These are phyloP conservation scores for Galaxias olidus DNA, from an alignment of 2,797 vertebrate genomes.

Conservation along the genomic window DNA sequence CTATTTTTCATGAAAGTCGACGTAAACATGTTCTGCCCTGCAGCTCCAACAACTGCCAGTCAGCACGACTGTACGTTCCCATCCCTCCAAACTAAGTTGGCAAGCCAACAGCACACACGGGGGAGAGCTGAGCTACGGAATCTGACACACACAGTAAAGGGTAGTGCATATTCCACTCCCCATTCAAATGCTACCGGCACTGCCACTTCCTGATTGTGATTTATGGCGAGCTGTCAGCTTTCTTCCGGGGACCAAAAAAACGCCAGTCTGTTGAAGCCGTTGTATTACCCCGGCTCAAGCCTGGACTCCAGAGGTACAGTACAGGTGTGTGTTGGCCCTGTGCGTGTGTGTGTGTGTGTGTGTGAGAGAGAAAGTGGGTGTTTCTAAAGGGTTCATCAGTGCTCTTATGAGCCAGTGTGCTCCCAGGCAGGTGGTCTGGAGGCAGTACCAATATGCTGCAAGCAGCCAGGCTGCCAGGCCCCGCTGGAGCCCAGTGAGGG, in stretches of 20 bases:
- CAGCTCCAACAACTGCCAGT: conserved; percentile 17
- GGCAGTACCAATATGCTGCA: conserved; percentile 58
- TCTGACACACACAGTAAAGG: conserved; percentile 2
- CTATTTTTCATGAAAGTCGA: conserved; percentile 14
- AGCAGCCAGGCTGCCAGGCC: conserved; percentile 40
- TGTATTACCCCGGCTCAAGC: conserved; percentile 46
- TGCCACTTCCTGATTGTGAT: conserved; percentile 10
- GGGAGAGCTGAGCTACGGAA: neutral
- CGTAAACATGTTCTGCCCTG: conserved; percentile 20
- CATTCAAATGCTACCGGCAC: neutral
- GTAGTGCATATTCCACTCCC: neutral
- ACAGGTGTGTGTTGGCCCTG: conserved; percentile 47
- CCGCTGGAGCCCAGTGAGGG: conserved; percentile 37
- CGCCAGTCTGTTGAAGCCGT: conserved; percentile 39
- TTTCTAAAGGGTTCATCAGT: conserved; percentile 43
- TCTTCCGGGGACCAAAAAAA: conserved; percentile 30
- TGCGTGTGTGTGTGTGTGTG: conserved; percentile 44
- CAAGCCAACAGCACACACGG: conserved; percentile 6
- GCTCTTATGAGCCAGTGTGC: conserved; percentile 40
- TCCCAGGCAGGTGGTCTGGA: conserved; percentile 63
- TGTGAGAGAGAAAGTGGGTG: too few species aligned
- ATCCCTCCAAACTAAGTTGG: neutral
- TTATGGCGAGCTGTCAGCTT: neutral
- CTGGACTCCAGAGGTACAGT: neutral
- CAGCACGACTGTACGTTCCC: neutral